phyloP scores from a whole-genome alignment of 2,888 invertebrate genomes.

The Luperina nickerlii region DNA sequence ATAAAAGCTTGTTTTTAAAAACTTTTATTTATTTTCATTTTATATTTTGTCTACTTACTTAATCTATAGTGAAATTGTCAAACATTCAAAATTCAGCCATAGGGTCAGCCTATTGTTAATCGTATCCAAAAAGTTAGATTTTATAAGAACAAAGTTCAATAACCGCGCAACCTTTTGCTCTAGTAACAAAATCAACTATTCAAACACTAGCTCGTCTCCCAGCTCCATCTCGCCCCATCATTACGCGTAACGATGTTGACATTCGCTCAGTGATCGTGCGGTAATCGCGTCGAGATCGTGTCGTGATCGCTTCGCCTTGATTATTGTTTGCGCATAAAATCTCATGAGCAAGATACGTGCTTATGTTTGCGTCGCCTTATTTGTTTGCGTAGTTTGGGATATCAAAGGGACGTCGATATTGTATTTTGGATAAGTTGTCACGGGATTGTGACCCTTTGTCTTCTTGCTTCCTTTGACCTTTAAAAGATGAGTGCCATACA shows the following conservation, averaged over 20 bases:
- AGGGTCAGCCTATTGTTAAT: background rate
- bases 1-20: too few relatives aligned
- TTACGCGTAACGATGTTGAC: conserved; percentile 56
- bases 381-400: conserved; percentile 30
- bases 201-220: conserved; percentile 36
- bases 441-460: background rate
- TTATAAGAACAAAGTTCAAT: conserved; percentile 17
- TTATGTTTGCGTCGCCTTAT: conserved; percentile 45
- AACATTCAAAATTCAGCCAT: background rate
- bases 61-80: background rate
- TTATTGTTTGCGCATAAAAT: conserved; percentile 60
- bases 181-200: conserved; percentile 14
- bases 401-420: conserved; percentile 16
- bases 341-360: conserved; percentile 55
- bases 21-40: too few relatives aligned
- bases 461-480: background rate
- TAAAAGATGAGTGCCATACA: background rate
- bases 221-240: conserved; percentile 36
- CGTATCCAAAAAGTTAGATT: background rate
- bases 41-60: background rate
- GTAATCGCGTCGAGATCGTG: conserved; percentile 54
- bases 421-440: background rate
- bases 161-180: background rate
- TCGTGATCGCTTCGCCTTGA: conserved; percentile 35
- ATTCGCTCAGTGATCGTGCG: conserved; percentile 41